Percentiles rank a stretch among this genome's conserved stretches.
Conservation (phyloP, 64 coral and sea anemone genomes). For the Pocillopora verrucosa region DNA sequence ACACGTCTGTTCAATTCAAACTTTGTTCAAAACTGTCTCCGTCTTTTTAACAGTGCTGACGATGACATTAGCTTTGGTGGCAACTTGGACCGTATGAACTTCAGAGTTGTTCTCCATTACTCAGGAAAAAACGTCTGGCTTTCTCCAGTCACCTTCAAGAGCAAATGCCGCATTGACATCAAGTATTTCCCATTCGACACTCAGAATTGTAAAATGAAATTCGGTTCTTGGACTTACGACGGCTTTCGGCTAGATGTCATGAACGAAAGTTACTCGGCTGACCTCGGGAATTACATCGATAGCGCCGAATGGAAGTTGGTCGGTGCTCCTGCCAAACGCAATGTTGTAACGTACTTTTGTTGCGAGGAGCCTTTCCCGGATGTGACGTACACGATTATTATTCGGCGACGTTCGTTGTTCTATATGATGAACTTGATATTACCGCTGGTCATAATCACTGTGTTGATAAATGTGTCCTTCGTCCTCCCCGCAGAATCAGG, state of each 20-base stretch:
- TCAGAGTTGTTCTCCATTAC: constrained; percentile 59
- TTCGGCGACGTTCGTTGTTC: constrained; percentile 88
- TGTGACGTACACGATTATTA: constrained; percentile 87
- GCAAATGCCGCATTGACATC: constrained; percentile 92
- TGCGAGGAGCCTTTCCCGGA: constrained; percentile 95
- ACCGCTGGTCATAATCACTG: constrained; percentile 92
- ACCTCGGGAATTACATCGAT: constrained; percentile 68
- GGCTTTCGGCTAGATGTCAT: constrained; percentile 79
- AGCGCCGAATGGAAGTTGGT: constrained; percentile 91
- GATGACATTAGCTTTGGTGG: constrained; percentile 86
- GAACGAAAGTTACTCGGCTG: constrained; percentile 78
- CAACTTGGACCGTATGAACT: constrained; percentile 84
- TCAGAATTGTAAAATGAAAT: constrained; percentile 88
- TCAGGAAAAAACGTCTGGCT: constrained; percentile 87
- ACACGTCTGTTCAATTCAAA: no score
- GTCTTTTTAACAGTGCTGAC: constrained; percentile 68
- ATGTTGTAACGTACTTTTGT: constrained; percentile 84
- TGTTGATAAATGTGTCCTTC: constrained; percentile 89
- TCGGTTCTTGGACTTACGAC: constrained; percentile 98
- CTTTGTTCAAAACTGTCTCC: no score
- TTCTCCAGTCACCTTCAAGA: constrained; percentile 81
- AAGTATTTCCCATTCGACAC: constrained; percentile 94
- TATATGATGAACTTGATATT: constrained; percentile 98
- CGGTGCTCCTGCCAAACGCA: constrained; percentile 44
- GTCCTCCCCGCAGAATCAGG: constrained; percentile 94